Percentiles rank a stretch among this genome's conserved stretches.
phyloP scores from a whole-genome alignment of 2,888 invertebrate genomes.

The Synergus laeviventris region DNA sequence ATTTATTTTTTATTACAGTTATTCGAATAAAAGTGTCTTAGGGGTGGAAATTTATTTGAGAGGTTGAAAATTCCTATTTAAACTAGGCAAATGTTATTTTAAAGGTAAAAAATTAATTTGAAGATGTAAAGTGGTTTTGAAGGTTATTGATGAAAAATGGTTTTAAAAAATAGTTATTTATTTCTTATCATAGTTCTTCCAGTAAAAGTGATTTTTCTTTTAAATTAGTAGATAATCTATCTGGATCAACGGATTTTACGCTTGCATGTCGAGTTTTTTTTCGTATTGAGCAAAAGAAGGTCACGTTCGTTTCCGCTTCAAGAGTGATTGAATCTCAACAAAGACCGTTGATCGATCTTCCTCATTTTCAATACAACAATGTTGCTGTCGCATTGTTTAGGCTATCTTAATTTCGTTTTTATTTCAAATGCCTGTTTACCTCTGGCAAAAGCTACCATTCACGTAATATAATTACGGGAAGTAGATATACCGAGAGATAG shows the following conservation, averaged over 20 bases:
- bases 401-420: conserved; percentile 29
- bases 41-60: no score
- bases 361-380: conserved; percentile 24
- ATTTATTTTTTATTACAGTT: no score
- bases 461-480: conserved; percentile 33
- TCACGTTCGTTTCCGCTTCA: conserved; percentile 9
- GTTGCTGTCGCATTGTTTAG: conserved; percentile 15
- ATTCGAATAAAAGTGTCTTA: no score
- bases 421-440: conserved; percentile 26
- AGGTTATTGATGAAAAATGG: no score
- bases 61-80: no score
- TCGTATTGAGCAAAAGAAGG: conserved; percentile 8
- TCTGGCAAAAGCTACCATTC: conserved; percentile 23
- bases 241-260: background rate
- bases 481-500: no score
- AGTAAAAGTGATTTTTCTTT: no score
- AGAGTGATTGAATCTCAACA: conserved; percentile 16
- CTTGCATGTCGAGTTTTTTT: background rate
- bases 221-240: background rate
- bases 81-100: no score
- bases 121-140: background rate
- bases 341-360: conserved; percentile 26
- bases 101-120: no score
- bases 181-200: no score
- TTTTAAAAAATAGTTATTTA: background rate